A percentile compares a stretch with the other conserved stretches of the same genome.
These are phyloP conservation scores for Nerophis ophidion DNA, from an alignment of 2,113 vertebrate species.

Conservation along the genomic window DNA sequence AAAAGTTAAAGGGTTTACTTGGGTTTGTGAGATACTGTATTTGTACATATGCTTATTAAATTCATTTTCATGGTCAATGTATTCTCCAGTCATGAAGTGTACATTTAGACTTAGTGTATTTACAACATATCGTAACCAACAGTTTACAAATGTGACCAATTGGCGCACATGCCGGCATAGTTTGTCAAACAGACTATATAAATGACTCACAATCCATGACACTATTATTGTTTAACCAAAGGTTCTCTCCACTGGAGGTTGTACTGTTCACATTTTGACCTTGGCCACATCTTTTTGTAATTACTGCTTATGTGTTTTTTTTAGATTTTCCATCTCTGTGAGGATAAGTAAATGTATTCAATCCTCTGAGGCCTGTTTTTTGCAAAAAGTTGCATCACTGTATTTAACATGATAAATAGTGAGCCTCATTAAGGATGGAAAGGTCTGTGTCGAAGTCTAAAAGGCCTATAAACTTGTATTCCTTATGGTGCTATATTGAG, in stretches of 20 bases:
- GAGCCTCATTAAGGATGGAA: conserved; percentile 5
- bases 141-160: too few relatives aligned
- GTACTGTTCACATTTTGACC: neutral
- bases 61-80: too few relatives aligned
- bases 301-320: neutral
- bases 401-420: conserved; percentile 20
- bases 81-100: too few relatives aligned
- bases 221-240: conserved; percentile 41
- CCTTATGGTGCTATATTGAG: conserved; percentile 5
- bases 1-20: too few relatives aligned
- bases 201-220: too few relatives aligned
- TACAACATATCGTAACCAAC: too few relatives aligned
- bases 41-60: too few relatives aligned
- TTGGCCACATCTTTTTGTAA: neutral
- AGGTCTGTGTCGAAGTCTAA: conserved; percentile 9
- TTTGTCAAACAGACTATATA: too few relatives aligned
- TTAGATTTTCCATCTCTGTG: conserved; percentile 4
- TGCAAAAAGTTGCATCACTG: conserved; percentile 14
- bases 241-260: conserved; percentile 48
- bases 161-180: too few relatives aligned
- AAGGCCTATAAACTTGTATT: conserved; percentile 28
- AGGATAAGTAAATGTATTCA: neutral
- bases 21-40: too few relatives aligned
- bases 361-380: neutral
- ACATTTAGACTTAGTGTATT: too few relatives aligned